Conservation (phyloP, 1,140 invertebrate species). For the Ceratina australensis region DNA sequence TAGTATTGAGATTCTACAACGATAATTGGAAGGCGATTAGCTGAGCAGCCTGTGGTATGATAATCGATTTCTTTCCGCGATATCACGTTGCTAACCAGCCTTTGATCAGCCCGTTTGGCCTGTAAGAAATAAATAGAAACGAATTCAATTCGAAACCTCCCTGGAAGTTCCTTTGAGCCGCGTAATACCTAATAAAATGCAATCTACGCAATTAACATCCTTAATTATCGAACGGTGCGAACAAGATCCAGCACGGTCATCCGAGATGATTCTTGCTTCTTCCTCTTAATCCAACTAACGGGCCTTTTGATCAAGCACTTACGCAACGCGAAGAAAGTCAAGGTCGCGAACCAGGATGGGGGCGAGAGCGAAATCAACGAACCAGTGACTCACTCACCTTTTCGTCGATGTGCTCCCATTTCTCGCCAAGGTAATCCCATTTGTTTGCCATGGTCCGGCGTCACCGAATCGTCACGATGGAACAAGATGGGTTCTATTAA, state of each 20-base stretch:
- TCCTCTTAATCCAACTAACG: not conserved
- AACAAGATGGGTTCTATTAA: not conserved
- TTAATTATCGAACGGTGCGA: not conserved
- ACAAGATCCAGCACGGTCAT: not conserved
- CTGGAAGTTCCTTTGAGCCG: too few relatives aligned
- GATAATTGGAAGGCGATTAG: not conserved
- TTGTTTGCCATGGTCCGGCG: constrained; percentile 59
- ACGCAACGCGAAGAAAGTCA: constrained; percentile 49
- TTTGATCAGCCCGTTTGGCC: too few relatives aligned
- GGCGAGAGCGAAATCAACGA: not conserved
- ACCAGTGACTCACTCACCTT: constrained; percentile 60
- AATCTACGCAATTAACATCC: too few relatives aligned
- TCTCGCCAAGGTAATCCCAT: constrained; percentile 69
- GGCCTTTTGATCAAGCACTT: constrained; percentile 20
- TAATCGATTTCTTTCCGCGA: not conserved
- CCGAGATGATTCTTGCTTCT: not conserved
- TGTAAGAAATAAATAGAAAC: too few relatives aligned
- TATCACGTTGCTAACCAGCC: too few relatives aligned
- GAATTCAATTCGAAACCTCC: too few relatives aligned
- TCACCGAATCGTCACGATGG: not conserved
- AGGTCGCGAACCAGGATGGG: constrained; percentile 17
- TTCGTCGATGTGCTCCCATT: constrained; percentile 73
- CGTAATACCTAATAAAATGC: too few relatives aligned
- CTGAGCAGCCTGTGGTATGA: not conserved
- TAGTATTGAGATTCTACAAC: not conserved